Conservation (phyloP, 2,797 vertebrate species). For the Gallinago nigripennis region DNA sequence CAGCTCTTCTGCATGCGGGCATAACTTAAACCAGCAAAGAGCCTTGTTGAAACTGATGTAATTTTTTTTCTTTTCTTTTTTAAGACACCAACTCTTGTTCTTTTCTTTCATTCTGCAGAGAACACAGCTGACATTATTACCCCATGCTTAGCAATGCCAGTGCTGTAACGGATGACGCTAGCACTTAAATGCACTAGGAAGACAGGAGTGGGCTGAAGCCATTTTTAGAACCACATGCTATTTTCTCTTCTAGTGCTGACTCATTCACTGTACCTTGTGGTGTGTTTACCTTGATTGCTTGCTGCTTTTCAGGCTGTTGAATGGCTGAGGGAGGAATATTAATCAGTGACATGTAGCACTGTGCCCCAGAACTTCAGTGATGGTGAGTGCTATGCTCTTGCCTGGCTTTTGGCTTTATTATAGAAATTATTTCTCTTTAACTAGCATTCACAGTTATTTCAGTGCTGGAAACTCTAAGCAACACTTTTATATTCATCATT, state of each 20-base stretch:
- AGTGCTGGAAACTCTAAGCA: background rate
- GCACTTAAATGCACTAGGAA: conserved; percentile 32
- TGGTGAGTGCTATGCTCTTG: background rate
- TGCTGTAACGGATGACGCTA: conserved; percentile 36
- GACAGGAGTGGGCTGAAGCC: conserved; percentile 50
- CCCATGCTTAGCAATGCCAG: background rate
- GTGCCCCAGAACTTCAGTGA: background rate
- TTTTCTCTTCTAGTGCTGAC: conserved; percentile 61
- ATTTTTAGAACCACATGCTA: conserved; percentile 62
- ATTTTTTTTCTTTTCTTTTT: background rate
- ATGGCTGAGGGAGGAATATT: conserved; percentile 50
- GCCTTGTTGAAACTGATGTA: background rate
- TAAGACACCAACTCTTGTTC: background rate
- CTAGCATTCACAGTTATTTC: background rate
- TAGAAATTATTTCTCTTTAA: background rate
- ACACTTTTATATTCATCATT: background rate
- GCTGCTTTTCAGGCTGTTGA: conserved; percentile 25
- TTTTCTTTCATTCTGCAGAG: conserved; percentile 1
- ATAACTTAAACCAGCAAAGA: background rate
- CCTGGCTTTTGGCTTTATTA: background rate
- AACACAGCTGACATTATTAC: conserved; percentile 33
- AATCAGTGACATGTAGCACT: conserved; percentile 3
- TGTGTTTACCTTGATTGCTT: conserved; percentile 43
- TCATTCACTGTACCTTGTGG: conserved; percentile 56
- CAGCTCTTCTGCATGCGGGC: background rate